Percentiles rank a stretch among this genome's conserved stretches.
phyloP scores from a whole-genome alignment of 2,113 vertebrate species.

The Nothobranchius kuhntae region DNA sequence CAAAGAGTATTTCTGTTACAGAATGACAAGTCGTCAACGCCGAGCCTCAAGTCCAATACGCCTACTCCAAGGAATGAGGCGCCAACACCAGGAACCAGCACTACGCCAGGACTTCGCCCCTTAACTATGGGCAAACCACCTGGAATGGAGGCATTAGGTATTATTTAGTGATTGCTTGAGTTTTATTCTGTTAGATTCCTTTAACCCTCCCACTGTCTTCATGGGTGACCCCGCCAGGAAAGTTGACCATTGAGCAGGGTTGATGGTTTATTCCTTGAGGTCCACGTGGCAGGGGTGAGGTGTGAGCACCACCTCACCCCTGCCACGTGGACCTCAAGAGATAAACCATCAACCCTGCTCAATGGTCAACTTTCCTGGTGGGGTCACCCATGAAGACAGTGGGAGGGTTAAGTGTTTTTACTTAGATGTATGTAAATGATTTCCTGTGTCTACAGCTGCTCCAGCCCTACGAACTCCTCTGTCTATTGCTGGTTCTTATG shows the following conservation, averaged over 20 bases:
- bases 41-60: constrained; percentile 94
- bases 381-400: no score
- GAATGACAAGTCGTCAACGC: constrained; percentile 96
- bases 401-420: no score
- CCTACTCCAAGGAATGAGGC: constrained; percentile 92
- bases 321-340: no score
- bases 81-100: constrained; percentile 93
- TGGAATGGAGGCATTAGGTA: constrained; percentile 86
- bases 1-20: constrained; percentile 63
- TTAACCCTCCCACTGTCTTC: no score
- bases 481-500: constrained; percentile 89
- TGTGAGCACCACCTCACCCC: no score
- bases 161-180: not conserved
- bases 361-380: no score
- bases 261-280: no score
- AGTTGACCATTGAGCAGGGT: no score
- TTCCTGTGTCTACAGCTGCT: constrained; percentile 63
- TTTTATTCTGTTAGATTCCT: no score
- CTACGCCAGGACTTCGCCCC: constrained; percentile 89
- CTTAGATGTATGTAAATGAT: not conserved
- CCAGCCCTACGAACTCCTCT: constrained; percentile 90
- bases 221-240: no score
- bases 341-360: no score
- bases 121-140: constrained; percentile 87
- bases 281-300: no score